These are phyloP conservation scores for Spea hammondii DNA, from an alignment of 2,797 vertebrate species.

Conservation along the genomic window DNA sequence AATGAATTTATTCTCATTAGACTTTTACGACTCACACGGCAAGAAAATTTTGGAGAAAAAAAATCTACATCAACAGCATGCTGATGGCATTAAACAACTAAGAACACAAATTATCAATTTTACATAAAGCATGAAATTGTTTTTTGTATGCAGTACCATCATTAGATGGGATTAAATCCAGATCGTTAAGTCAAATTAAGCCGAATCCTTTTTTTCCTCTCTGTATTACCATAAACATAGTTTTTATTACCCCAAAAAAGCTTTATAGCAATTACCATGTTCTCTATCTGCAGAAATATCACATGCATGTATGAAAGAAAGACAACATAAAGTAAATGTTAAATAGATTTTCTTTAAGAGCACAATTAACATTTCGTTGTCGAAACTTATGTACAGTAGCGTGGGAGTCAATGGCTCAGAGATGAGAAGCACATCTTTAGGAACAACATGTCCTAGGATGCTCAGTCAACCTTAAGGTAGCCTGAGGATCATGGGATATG, in stretches of 20 bases:
- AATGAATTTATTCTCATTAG: constrained; percentile 71
- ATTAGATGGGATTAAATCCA: constrained; percentile 50
- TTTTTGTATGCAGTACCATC: constrained; percentile 37
- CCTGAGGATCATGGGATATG: no score
- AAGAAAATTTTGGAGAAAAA: constrained; percentile 50
- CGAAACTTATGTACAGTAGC: no score
- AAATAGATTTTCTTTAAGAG: constrained; percentile 3
- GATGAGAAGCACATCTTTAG: no score
- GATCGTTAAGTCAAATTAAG: constrained; percentile 48
- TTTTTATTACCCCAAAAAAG: constrained; percentile 15
- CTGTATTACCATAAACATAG: constrained; percentile 49
- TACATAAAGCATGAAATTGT: constrained; percentile 15
- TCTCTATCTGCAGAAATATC: constrained; percentile 14
- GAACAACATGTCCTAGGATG: no score
- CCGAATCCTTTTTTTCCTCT: constrained; percentile 5
- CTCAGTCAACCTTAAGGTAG: no score
- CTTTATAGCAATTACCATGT: constrained; percentile 2
- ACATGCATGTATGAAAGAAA: not conserved
- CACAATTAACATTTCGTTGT: constrained; percentile 9
- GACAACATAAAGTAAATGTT: constrained; percentile 7
- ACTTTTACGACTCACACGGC: constrained; percentile 63
- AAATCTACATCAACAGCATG: constrained; percentile 59
- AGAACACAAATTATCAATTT: constrained; percentile 52
- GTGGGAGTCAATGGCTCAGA: no score
- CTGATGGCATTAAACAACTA: constrained; percentile 57